phyloP scores from a whole-genome alignment of 1,140 invertebrate genomes.

The Phenacoccus solenopsis region DNA sequence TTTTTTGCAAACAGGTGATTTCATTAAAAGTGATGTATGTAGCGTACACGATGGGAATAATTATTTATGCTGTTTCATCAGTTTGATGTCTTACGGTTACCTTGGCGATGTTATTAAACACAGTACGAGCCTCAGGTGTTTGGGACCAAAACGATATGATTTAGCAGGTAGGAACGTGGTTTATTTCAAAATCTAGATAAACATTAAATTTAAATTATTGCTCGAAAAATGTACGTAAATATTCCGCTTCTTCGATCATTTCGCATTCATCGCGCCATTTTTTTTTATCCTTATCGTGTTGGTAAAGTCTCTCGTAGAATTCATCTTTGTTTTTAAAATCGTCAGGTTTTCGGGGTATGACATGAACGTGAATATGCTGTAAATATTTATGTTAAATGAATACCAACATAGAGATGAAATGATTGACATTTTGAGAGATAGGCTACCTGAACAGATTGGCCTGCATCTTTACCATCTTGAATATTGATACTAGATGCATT shows the following conservation, averaged over 20 bases:
- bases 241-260: neutral
- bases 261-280: too few species aligned
- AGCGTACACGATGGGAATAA: slow-evolving; percentile 53
- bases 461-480: too few species aligned
- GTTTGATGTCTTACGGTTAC: slow-evolving; percentile 76
- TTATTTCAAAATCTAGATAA: neutral
- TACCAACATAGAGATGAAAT: too few species aligned
- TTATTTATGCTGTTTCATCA: slow-evolving; percentile 59
- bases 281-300: too few species aligned
- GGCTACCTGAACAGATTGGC: too few species aligned
- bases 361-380: too few species aligned
- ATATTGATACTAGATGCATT: too few species aligned
- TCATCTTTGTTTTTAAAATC: too few species aligned
- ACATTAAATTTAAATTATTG: slow-evolving; percentile 19
- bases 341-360: too few species aligned
- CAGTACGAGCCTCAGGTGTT: slow-evolving; percentile 73
- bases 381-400: too few species aligned
- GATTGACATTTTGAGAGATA: too few species aligned
- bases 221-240: neutral
- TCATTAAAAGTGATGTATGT: slow-evolving; percentile 59
- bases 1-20: slow-evolving; percentile 39
- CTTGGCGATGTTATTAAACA: slow-evolving; percentile 72
- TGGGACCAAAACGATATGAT: slow-evolving; percentile 79
- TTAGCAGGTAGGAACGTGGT: slow-evolving; percentile 48
- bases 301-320: too few species aligned